Conservation (phyloP, 2,797 vertebrate species). For the Pseudochromis fuscus region DNA sequence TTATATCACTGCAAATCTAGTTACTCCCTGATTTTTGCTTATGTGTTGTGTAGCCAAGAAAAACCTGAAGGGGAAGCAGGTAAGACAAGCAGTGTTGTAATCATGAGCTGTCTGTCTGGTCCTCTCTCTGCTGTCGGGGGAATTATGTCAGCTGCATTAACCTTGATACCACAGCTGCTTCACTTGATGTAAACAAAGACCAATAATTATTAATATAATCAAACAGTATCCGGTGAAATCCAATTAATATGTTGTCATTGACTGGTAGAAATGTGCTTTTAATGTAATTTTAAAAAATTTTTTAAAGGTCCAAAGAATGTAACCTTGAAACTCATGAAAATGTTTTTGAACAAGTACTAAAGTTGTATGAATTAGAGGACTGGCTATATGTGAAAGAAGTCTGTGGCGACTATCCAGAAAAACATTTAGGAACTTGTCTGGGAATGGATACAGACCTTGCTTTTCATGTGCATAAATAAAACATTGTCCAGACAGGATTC, state of each 20-base stretch:
- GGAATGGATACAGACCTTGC: no score
- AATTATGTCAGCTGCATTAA: constrained; percentile 61
- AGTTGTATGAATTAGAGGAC: background rate
- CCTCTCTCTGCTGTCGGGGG: constrained; percentile 39
- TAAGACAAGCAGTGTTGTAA: constrained; percentile 55
- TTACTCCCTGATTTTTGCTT: constrained; percentile 19
- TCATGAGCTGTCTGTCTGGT: constrained; percentile 66
- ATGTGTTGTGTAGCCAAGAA: constrained; percentile 14
- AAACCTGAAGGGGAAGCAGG: constrained; percentile 50
- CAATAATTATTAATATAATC: constrained; percentile 11
- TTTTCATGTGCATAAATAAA: no score
- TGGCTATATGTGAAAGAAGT: background rate
- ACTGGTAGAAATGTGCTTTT: background rate
- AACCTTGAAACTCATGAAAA: no score
- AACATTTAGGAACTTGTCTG: no score
- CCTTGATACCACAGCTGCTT: constrained; percentile 8
- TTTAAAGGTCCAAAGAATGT: background rate
- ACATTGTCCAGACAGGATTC: no score
- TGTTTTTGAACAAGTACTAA: no score
- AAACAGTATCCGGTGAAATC: background rate
- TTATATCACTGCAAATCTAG: constrained; percentile 46
- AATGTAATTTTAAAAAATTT: background rate
- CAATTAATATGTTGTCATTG: background rate
- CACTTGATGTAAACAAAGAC: background rate
- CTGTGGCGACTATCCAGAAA: no score